A percentile compares a stretch with the other conserved stretches of the same genome.
These are phyloP conservation scores for Ptychoptera contaminata DNA, from an alignment of 2,888 invertebrate genomes.

Conservation along the genomic window DNA sequence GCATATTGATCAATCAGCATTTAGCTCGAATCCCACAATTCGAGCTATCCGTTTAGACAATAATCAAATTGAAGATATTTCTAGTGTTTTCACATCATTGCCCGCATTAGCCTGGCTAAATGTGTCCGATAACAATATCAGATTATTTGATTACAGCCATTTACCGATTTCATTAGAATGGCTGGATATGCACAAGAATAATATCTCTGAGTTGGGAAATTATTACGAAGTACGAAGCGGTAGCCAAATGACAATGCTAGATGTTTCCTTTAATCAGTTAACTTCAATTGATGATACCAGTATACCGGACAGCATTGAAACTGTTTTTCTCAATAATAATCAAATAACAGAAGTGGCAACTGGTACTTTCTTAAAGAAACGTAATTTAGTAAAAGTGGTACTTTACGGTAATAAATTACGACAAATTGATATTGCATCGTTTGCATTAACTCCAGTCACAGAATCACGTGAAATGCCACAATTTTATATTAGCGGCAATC, in stretches of 20 bases:
- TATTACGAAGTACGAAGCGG: slow-evolving; percentile 49
- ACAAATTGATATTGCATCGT: slow-evolving; percentile 53
- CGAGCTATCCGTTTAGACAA: slow-evolving; percentile 63
- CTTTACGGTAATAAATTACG: slow-evolving; percentile 57
- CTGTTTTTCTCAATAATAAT: slow-evolving; percentile 58
- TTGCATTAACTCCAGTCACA: slow-evolving; percentile 48
- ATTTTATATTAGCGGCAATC: slow-evolving; percentile 69
- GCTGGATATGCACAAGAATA: slow-evolving; percentile 68
- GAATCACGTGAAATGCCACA: slow-evolving; percentile 51
- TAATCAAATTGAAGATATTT: slow-evolving; percentile 61
- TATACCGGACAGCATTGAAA: slow-evolving; percentile 57
- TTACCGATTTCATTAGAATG: slow-evolving; percentile 60
- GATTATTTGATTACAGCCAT: slow-evolving; percentile 68
- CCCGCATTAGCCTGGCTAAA: slow-evolving; percentile 65
- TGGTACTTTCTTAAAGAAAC: slow-evolving; percentile 54
- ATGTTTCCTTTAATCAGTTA: slow-evolving; percentile 58
- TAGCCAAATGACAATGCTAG: slow-evolving; percentile 56
- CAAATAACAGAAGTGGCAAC: slow-evolving; percentile 50
- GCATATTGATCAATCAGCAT: slow-evolving; percentile 61
- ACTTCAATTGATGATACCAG: slow-evolving; percentile 49
- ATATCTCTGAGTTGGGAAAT: slow-evolving; percentile 58
- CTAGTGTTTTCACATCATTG: slow-evolving; percentile 58
- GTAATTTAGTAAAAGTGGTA: slow-evolving; percentile 57
- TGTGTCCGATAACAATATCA: slow-evolving; percentile 61
- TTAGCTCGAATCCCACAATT: slow-evolving; percentile 54